Base-by-base conservation (phyloP, 1,140 invertebrate species). In the Asbolus verrucosus region DNA sequence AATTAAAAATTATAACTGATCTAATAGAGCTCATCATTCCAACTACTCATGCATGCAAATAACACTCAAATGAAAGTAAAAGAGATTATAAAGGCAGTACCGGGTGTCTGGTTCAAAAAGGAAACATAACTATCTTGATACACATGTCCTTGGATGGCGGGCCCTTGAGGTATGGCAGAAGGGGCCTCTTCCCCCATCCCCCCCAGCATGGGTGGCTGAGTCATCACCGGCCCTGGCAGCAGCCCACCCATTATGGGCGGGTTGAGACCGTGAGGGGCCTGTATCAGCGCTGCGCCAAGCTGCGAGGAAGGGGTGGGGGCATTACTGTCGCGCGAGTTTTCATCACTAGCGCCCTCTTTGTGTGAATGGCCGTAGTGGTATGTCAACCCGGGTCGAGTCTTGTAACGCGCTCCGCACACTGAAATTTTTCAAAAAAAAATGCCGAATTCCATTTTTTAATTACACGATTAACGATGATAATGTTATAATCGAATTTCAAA, bases 281-380 rank as follows among this genome's bases (percentile, higher is more conserved):
- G 72, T 50, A 67, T 69, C 66, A 66, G 73, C 38, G 65, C 61
- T 78, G 76, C 75, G 76, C 66, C 69, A 78, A 62, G 73, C 65
- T 63, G 67, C 72, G 83, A 78, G 76, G 62, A 65, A 43, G 83
- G 80, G 76, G 83, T 79, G 27, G 83, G 77, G 33, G 81, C 79
- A 70, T 78, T 66, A 75, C 78, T 71, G 68, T 81, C 79, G 79
- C 83, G 73, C 80, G 83, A 81, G 73, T 82, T 82, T 70, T 82
- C 78, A 73, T 82, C 79, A 69, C 77, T 80, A 73, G 81, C 84
- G 78, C 84, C 82, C 80, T 91, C 92, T 85, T 94, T 91, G 87
- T 97, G 96, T 78, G 94, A 95, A 87, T 98, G 96, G 82, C 92
- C 91, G 87, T 95, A 96, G 88, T 98, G 97, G 87, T 98, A 98